These are phyloP conservation scores for Leptodactylus fuscus DNA, from an alignment of 2,113 vertebrate species.

Conservation along the genomic window DNA sequence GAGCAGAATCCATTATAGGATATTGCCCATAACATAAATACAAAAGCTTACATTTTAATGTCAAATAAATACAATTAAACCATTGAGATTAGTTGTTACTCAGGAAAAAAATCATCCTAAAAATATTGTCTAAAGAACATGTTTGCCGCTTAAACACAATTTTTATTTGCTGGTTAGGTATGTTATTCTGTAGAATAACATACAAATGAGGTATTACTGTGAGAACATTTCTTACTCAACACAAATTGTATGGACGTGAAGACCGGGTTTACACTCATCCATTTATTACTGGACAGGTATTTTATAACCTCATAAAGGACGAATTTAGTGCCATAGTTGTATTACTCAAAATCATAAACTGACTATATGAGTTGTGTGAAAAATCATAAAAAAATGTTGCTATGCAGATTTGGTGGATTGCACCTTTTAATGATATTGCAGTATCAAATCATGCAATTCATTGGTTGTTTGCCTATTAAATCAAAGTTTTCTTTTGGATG, in stretches of 20 bases:
- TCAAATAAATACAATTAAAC: background rate
- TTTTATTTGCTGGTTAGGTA: background rate
- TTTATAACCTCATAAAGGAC: background rate
- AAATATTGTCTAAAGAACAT: background rate
- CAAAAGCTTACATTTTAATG: no score
- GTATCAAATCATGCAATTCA: background rate
- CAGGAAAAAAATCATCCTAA: background rate
- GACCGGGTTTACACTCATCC: background rate
- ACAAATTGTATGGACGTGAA: background rate
- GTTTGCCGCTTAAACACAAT: background rate
- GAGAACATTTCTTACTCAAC: background rate
- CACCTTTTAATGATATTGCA: background rate
- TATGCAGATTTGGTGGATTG: background rate
- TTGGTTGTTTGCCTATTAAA: background rate
- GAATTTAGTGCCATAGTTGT: background rate
- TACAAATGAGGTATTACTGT: background rate
- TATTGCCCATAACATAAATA: no score
- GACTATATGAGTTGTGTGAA: background rate
- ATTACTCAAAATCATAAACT: background rate
- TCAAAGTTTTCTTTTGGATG: background rate
- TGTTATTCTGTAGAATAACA: background rate
- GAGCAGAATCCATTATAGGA: no score
- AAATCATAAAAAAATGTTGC: background rate
- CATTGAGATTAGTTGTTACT: background rate
- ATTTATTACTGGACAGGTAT: background rate